These are phyloP conservation scores for Conistra vaccinii DNA, from an alignment of 2,888 invertebrate genomes.

Conservation along the genomic window DNA sequence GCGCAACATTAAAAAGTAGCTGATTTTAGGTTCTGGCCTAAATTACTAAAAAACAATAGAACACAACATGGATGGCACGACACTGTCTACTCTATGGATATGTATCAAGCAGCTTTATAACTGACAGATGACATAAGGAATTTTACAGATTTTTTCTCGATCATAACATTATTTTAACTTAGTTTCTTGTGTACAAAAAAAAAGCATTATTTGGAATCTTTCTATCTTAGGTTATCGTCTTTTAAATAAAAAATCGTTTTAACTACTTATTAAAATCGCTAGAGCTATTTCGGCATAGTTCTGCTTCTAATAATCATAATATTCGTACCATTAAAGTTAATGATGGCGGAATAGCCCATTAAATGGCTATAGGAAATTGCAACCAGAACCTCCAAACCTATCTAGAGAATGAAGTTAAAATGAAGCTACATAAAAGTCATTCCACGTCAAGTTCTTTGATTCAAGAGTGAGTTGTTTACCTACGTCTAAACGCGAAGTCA, in stretches of 20 bases:
- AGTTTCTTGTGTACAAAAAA: too few species aligned
- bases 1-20: too few species aligned
- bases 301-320: background rate
- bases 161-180: background rate
- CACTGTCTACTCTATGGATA: background rate
- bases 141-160: too few species aligned
- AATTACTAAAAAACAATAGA: background rate
- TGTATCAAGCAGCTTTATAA: background rate
- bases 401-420: background rate
- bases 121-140: background rate
- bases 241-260: background rate
- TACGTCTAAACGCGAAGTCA: constrained; percentile 43
- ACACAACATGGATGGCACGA: background rate
- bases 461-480: constrained; percentile 55
- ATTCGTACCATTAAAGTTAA: background rate
- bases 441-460: constrained; percentile 10
- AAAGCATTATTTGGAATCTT: background rate
- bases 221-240: background rate
- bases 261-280: too few species aligned
- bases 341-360: background rate
- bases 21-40: background rate
- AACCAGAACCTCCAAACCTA: background rate
- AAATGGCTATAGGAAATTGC: background rate
- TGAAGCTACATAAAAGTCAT: constrained; percentile 15
- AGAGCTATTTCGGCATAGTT: background rate